These are phyloP conservation scores for Amphipyra tragopoginis DNA, from an alignment of 2,888 invertebrate species.

Conservation along the genomic window DNA sequence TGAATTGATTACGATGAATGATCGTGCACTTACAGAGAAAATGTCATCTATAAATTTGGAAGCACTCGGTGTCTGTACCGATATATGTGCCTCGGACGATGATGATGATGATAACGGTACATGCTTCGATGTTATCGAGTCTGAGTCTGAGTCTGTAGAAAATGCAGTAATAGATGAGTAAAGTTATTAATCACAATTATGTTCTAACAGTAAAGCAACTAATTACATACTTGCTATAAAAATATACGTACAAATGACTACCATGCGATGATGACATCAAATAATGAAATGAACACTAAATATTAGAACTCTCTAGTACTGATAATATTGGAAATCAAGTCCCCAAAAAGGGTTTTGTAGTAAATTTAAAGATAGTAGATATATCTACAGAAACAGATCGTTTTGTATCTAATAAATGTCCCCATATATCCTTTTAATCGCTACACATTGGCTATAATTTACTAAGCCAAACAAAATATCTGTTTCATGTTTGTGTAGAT, in stretches of 20 bases:
- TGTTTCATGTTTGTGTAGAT: constrained; percentile 6
- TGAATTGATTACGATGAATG: constrained; percentile 32
- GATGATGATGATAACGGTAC: constrained; percentile 72
- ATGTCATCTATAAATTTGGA: constrained; percentile 84
- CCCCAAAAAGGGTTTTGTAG: neutral
- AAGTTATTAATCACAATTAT: constrained; percentile 13
- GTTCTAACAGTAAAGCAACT: neutral
- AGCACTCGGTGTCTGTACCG: constrained; percentile 82
- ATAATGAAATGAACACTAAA: no score
- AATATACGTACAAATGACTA: neutral
- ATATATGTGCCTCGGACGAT: constrained; percentile 78
- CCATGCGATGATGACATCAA: constrained; percentile 7
- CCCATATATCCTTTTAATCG: constrained; percentile 30
- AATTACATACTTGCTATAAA: neutral
- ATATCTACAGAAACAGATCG: constrained; percentile 16
- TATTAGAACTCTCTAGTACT: no score
- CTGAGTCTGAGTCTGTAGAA: constrained; percentile 74
- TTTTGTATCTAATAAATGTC: constrained; percentile 27
- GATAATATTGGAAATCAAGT: constrained; percentile 4
- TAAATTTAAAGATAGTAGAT: constrained; percentile 14
- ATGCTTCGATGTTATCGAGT: constrained; percentile 76
- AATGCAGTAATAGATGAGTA: constrained; percentile 23
- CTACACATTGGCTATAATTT: constrained; percentile 25
- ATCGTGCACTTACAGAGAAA: constrained; percentile 84
- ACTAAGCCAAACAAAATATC: constrained; percentile 21